Evolutionary conservation across 1,140 invertebrate species (phyloP), one percentile per base, ranked within the genome.

Genomic region (Aleiodes sp.): DNA sequence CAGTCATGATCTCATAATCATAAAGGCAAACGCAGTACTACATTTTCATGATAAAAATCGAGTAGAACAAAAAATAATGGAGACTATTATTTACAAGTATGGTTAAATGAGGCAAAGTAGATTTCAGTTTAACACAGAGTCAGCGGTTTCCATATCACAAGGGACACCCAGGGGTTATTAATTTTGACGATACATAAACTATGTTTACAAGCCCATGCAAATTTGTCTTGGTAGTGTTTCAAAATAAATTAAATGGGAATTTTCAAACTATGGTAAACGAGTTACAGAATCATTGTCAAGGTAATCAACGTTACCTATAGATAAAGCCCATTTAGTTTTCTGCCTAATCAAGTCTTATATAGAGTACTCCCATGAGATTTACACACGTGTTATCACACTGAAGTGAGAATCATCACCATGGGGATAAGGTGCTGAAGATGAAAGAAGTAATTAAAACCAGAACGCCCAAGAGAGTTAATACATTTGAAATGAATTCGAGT

Each of bases 361-460:
- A 52, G 19, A 52, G 29, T 14, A 31, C 59, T 28, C 39, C 14
- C 19, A 29, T 21, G 52, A 63, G 57, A 16, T 52, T 60, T 69
- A 69, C n/a, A n/a, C n/a, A n/a, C 46, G 46, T 52, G 29, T 59
- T 59, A n/a, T 59, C 56, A 59, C 12, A 8, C 24, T 24, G 2
- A 26, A 29, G 57, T 14, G 59, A 61, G 35, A 26, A 63, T 63
- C 35, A 63, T 63, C 37, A 19, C 9, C 19, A 16, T 3, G 21
- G 3, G 33, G 26, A 61, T 61, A 41, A 63, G 24, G 35, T 12
- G 16, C 33, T 39, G 7, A 63, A 41, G n/a, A 63, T 63, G 61
- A 24, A 63, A 63, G 61, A 63, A 63, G 61, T 63, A 63, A 63
- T 63, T 63, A 63, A 63, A n/a, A 63, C 35, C 56, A n/a, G 46